A percentile compares a stretch with the other conserved stretches of the same genome.
These are phyloP conservation scores for Gymnoscelis rufifasciata DNA, from an alignment of 2,888 invertebrate species.

Conservation along the genomic window DNA sequence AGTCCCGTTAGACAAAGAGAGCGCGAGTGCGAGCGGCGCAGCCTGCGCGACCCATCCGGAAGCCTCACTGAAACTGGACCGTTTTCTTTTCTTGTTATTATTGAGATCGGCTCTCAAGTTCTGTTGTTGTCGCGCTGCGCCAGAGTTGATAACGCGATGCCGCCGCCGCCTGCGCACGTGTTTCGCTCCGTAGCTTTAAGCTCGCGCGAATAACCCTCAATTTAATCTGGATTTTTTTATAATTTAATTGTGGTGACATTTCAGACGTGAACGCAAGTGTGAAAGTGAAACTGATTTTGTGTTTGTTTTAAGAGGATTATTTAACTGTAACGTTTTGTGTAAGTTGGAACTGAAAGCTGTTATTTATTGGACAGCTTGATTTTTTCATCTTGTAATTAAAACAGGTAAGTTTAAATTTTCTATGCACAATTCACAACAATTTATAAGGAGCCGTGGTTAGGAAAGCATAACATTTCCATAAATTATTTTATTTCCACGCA, in stretches of 20 bases:
- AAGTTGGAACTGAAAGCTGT: constrained; percentile 27
- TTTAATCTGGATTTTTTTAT: constrained; percentile 56
- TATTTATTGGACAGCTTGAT: constrained; percentile 22
- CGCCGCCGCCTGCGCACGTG: constrained; percentile 71
- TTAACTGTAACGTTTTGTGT: constrained; percentile 34
- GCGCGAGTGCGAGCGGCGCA: constrained; percentile 57
- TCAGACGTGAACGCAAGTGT: constrained; percentile 41
- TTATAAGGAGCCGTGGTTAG: too few species aligned
- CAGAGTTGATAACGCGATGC: constrained; percentile 78
- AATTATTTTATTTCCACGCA: too few species aligned
- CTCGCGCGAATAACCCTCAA: constrained; percentile 57
- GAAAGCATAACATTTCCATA: too few species aligned
- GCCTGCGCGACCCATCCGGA: constrained; percentile 72
- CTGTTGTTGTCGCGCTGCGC: constrained; percentile 77
- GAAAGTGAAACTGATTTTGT: constrained; percentile 64
- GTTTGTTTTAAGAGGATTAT: constrained; percentile 41
- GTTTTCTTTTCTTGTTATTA: constrained; percentile 80
- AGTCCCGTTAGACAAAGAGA: constrained; percentile 73
- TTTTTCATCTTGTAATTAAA: constrained; percentile 10
- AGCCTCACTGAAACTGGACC: constrained; percentile 79
- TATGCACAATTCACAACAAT: too few species aligned
- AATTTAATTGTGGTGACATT: constrained; percentile 40
- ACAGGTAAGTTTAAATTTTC: constrained; percentile 20
- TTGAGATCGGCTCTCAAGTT: constrained; percentile 77
- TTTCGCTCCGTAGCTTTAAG: constrained; percentile 62